Percentiles rank a stretch among this genome's conserved stretches.
Conservation (phyloP, 2,797 vertebrate species). For the Aldrovandia affinis region DNA sequence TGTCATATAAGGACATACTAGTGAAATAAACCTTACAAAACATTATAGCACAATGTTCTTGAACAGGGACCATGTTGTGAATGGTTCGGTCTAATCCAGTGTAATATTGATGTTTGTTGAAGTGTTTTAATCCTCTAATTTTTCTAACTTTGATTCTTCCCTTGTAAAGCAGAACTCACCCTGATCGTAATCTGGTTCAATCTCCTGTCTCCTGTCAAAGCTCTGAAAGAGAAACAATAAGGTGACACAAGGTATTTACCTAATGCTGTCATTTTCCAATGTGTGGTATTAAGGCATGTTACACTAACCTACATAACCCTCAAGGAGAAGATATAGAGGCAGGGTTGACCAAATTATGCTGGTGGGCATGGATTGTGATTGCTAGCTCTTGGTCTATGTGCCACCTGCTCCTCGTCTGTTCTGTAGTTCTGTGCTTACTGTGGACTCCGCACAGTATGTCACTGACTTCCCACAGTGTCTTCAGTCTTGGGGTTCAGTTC, state of each 20-base stretch:
- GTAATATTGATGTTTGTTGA: neutral
- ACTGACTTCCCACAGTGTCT: too few relatives aligned
- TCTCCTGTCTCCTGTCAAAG: constrained; percentile 4
- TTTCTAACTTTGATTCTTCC: neutral
- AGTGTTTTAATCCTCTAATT: neutral
- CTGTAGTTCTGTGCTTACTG: neutral
- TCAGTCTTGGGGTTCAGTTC: too few relatives aligned
- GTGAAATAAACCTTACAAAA: neutral
- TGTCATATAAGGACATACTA: too few relatives aligned
- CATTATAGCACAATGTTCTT: neutral
- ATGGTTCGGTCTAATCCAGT: neutral
- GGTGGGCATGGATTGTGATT: too few relatives aligned
- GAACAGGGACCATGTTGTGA: neutral
- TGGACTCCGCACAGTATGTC: neutral
- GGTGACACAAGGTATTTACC: neutral
- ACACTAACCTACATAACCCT: neutral
- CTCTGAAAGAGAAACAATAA: neutral
- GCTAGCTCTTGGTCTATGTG: too few relatives aligned
- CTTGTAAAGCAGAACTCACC: constrained; percentile 22
- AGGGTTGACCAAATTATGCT: too few relatives aligned
- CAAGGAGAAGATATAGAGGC: neutral
- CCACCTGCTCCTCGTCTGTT: too few relatives aligned
- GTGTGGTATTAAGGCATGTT: neutral
- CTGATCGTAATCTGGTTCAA: constrained; percentile 24
- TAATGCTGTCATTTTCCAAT: neutral